Conservation (phyloP, 2,888 invertebrate species). For the Melanargia galathea region DNA sequence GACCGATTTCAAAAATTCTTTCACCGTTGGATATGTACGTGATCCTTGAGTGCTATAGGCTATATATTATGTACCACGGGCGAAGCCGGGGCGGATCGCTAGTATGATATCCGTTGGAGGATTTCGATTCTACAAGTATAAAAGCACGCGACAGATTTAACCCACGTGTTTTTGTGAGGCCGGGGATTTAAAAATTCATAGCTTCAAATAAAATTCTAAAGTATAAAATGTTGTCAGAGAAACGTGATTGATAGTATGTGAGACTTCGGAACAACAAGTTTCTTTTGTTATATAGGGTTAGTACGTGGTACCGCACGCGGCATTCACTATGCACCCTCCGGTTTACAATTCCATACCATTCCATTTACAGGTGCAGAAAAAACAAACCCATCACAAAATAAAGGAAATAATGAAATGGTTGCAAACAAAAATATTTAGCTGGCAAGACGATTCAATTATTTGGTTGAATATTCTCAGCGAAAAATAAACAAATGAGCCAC, state of each 20-base stretch:
- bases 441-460: no score
- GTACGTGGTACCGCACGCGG: slow-evolving; percentile 7
- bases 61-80: no score
- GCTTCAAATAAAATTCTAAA: slow-evolving; percentile 5
- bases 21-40: no score
- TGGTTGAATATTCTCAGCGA: no score
- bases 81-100: no score
- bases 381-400: neutral
- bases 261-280: neutral
- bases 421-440: no score
- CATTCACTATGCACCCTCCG: slow-evolving; percentile 19
- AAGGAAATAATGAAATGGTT: no score
- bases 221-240: neutral
- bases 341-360: neutral
- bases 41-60: no score
- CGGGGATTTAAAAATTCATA: neutral
- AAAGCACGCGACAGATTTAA: neutral
- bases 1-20: no score
- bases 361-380: neutral
- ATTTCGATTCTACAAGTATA: neutral
- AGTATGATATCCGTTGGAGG: no score
- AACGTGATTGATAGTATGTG: slow-evolving; percentile 12
- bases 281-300: neutral
- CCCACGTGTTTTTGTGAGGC: neutral
- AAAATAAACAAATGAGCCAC: no score